A percentile compares a stretch with the other conserved stretches of the same genome.
Conservation (phyloP, 2,113 vertebrate species). For the Hirundichthys speculiger region DNA sequence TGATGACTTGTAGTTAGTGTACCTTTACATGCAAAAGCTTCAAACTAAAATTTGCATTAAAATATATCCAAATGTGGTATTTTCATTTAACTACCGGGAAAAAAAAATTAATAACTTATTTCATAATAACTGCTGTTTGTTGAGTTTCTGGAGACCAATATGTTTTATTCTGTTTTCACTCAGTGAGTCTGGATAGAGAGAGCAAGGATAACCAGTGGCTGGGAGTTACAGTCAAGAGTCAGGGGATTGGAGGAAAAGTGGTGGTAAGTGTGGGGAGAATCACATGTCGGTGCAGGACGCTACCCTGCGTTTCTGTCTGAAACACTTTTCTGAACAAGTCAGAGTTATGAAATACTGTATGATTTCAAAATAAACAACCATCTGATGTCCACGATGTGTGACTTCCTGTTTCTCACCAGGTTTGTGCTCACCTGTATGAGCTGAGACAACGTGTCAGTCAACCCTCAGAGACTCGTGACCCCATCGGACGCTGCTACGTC, state of each 20-base stretch:
- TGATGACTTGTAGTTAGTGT: too few relatives aligned
- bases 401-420: slow-evolving; percentile 68
- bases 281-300: too few relatives aligned
- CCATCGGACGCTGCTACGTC: slow-evolving; percentile 93
- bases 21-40: not conserved
- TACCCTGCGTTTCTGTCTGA: too few relatives aligned
- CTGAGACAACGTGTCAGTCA: slow-evolving; percentile 86
- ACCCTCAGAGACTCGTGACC: slow-evolving; percentile 89
- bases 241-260: slow-evolving; percentile 92
- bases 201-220: slow-evolving; percentile 98
- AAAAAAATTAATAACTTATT: not conserved
- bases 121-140: too few relatives aligned
- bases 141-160: too few relatives aligned
- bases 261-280: slow-evolving; percentile 83
- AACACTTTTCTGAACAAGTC: too few relatives aligned
- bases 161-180: slow-evolving; percentile 32
- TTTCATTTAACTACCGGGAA: not conserved
- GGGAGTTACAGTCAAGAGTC: slow-evolving; percentile 93
- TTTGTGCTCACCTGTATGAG: slow-evolving; percentile 94
- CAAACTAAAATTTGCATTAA: not conserved
- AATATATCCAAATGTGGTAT: not conserved
- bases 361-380: not conserved
- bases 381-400: not conserved
- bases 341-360: too few relatives aligned
- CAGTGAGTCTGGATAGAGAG: slow-evolving; percentile 83